phyloP scores from a whole-genome alignment of 92 coral and sea anemone genomes.

The Porites cylindrica region DNA sequence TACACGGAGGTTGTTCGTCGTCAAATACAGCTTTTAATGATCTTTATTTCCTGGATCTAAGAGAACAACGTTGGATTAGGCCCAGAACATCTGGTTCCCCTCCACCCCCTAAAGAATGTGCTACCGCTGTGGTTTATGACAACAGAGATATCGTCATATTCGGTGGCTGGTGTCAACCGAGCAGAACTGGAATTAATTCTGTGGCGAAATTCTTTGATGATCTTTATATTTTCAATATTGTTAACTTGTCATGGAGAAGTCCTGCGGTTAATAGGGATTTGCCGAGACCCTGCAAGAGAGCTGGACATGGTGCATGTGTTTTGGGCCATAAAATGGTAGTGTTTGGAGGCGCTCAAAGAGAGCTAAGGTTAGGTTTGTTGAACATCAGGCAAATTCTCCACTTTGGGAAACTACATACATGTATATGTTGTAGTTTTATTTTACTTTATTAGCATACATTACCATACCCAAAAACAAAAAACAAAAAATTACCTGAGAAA shows the following conservation, averaged over 20 bases:
- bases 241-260: conserved; percentile 72
- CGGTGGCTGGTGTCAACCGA: conserved; percentile 98
- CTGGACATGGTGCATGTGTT: conserved; percentile 95
- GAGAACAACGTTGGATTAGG: conserved; percentile 82
- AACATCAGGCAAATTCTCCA: neutral
- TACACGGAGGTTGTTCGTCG: conserved; percentile 96
- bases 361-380: conserved; percentile 75
- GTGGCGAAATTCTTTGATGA: conserved; percentile 89
- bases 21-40: conserved; percentile 97
- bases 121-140: conserved; percentile 77
- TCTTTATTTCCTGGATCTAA: conserved; percentile 78
- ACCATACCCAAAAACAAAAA: no score
- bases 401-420: neutral
- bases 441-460: no score
- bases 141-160: conserved; percentile 71
- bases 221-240: conserved; percentile 67
- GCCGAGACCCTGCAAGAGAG: conserved; percentile 88
- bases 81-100: conserved; percentile 76
- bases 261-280: conserved; percentile 36
- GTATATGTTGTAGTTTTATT: no score
- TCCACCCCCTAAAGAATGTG: conserved; percentile 96
- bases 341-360: conserved; percentile 99
- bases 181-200: conserved; percentile 75
- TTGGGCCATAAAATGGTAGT: conserved; percentile 86
- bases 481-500: no score